Base-by-base conservation (phyloP, 1,140 invertebrate genomes). In the Eupeodes corollae region DNA sequence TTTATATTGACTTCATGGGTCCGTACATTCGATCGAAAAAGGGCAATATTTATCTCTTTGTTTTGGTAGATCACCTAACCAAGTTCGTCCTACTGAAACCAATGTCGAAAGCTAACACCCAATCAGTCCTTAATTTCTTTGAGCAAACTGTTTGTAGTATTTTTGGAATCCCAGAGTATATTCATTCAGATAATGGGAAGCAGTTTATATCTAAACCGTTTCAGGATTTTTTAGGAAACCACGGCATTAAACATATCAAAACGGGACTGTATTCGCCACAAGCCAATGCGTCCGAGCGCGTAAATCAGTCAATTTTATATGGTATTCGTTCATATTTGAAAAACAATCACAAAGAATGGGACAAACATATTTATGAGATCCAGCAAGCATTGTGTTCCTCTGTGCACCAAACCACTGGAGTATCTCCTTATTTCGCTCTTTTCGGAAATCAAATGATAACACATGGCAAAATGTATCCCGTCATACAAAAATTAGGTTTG, bases 131-230 rank as follows among this genome's bases (percentile, higher is more conserved):
- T 5, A 15, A 49, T 11, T 46, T 45, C 44, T 12, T 52, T 11
- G 14, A 51, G 47, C n/a, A 51, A 5, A 6, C 47, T 6, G 19
- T 55, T 5, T 53, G 53, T 42, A 44, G 50, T 21, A 50, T 44
- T 21, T 56, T 47, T 30, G 54, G 57, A 5, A 35, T 54, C 2
- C 58, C 54, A 12, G 44, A 55, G 26, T 48, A 44, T 8, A 26
- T 58, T 10, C 37, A 57, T 3, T 52, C 44, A 10, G 55, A 63
- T 38, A 60, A 59, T 34, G 59, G 49, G 1, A 15, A 33, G 3
- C 56, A 61, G 37, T 59, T 56, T 43, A 52, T 43, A 26, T 48
- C 52, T 2, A 37, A 38, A 15, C 31, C 53, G 11, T 59, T 62
- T 31, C 33, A 53, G 30, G 42, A 48, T 8, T 47, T 57, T 14